Percentiles rank a stretch among this genome's conserved stretches.
Conservation (phyloP, 1,140 invertebrate genomes). For the Zeugodacus cucurbitae region DNA sequence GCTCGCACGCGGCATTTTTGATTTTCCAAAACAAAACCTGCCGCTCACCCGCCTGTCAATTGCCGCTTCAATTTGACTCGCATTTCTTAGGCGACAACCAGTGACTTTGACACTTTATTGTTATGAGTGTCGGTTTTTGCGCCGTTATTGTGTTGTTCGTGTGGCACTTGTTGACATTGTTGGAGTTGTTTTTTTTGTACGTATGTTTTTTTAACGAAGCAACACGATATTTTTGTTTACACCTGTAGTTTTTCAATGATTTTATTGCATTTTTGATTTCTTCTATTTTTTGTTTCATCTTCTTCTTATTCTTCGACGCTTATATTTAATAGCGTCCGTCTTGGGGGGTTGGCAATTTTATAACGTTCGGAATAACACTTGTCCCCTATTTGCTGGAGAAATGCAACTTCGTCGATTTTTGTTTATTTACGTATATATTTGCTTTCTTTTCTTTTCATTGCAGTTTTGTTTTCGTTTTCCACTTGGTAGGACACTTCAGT, state of each 20-base stretch:
- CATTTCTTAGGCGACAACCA: neutral
- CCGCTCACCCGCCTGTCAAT: neutral
- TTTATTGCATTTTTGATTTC: neutral
- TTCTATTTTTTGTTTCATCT: neutral
- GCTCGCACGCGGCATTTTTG: neutral
- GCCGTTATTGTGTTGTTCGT: neutral
- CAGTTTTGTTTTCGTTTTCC: neutral
- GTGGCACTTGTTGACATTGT: conserved; percentile 7
- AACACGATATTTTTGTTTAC: conserved; percentile 35
- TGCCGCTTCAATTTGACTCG: neutral
- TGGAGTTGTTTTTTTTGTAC: neutral
- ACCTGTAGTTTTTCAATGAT: conserved; percentile 1
- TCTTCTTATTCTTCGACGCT: neutral
- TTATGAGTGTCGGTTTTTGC: neutral
- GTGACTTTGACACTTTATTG: conserved; percentile 31
- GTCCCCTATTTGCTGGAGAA: neutral
- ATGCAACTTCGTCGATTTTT: neutral
- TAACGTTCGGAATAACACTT: neutral
- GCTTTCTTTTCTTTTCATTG: neutral
- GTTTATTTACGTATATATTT: no score
- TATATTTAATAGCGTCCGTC: neutral
- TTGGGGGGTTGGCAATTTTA: neutral
- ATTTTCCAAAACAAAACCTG: neutral
- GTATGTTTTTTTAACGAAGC: neutral
- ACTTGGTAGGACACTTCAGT: neutral